phyloP scores from a whole-genome alignment of 2,888 invertebrate species.

The Rhaphigaster nebulosa region DNA sequence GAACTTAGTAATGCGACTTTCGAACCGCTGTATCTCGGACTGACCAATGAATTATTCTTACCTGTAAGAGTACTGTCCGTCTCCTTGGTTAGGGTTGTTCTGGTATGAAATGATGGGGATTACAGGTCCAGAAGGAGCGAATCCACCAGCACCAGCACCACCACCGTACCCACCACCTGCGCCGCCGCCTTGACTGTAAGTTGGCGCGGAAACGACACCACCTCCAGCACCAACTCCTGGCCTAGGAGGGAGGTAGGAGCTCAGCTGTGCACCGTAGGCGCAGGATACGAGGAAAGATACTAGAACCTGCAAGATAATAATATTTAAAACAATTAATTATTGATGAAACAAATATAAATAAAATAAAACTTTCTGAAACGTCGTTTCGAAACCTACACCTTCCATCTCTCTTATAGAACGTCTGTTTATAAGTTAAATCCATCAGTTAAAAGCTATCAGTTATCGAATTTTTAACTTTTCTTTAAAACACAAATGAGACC shows the following conservation, averaged over 20 bases:
- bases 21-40: background rate
- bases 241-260: constrained; percentile 63
- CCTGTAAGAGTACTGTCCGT: constrained; percentile 77
- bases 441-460: too few relatives aligned
- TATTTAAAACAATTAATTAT: background rate
- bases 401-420: too few relatives aligned
- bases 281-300: constrained; percentile 6
- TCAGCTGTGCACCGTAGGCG: constrained; percentile 58
- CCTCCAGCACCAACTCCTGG: constrained; percentile 60
- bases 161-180: constrained; percentile 37
- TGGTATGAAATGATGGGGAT: constrained; percentile 75
- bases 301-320: background rate
- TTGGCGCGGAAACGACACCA: constrained; percentile 51
- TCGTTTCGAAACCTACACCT: too few relatives aligned
- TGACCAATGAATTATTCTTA: constrained; percentile 66
- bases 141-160: constrained; percentile 53
- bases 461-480: too few relatives aligned
- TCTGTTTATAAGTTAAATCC: too few relatives aligned
- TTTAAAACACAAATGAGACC: too few relatives aligned
- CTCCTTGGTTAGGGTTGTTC: constrained; percentile 75
- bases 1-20: background rate
- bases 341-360: too few relatives aligned
- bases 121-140: constrained; percentile 66
- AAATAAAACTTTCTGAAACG: too few relatives aligned
- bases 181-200: constrained; percentile 42